phyloP scores from a whole-genome alignment of 2,113 vertebrate genomes.

The Hylia prasina region DNA sequence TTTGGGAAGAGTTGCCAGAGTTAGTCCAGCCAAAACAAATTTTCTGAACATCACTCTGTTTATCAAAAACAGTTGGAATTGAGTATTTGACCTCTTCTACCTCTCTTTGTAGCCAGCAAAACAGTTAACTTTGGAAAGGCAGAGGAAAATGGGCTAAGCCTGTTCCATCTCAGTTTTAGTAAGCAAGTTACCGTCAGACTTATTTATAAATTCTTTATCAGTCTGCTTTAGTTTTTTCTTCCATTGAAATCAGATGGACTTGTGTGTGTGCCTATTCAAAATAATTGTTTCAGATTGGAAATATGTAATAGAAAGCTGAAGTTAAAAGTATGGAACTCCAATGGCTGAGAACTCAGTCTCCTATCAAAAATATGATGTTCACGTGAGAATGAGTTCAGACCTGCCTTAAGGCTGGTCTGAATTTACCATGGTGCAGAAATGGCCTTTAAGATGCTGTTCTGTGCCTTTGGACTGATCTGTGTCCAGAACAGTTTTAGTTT shows the following conservation, averaged over 20 bases:
- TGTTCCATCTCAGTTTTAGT: neutral
- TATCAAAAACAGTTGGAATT: neutral
- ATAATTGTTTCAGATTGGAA: neutral
- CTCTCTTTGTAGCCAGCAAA: neutral
- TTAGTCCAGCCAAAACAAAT: neutral
- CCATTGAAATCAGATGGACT: neutral
- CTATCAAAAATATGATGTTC: neutral
- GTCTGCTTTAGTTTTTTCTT: neutral
- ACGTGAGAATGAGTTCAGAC: neutral
- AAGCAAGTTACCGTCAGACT: neutral
- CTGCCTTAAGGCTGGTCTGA: neutral
- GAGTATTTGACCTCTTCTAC: neutral
- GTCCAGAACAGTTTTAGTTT: fast-evolving
- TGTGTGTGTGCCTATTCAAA: neutral
- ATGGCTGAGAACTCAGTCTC: neutral
- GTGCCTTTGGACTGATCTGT: neutral
- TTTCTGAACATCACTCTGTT: neutral
- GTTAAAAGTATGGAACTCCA: neutral
- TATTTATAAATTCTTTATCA: neutral
- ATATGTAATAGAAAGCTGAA: neutral
- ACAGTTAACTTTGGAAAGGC: neutral
- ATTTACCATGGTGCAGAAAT: neutral
- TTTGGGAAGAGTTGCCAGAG: neutral
- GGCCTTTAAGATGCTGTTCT: neutral
- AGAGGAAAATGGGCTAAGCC: neutral